Evolutionary conservation across 35 echinoderm and acorn worm genomes (phyloP).

Genomic region (Diadema setosum): DNA sequence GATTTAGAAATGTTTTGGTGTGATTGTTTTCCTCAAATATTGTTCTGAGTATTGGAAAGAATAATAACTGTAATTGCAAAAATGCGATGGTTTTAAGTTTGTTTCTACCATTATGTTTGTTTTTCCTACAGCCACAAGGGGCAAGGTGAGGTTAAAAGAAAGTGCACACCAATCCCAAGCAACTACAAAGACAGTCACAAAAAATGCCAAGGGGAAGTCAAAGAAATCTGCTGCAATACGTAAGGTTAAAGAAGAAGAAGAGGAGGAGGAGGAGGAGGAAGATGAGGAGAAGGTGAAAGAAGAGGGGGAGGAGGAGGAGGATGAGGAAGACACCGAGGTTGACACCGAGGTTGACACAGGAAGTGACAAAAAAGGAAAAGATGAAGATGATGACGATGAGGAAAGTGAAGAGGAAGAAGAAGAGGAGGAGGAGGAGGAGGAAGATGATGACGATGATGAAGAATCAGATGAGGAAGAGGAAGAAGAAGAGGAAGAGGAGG

Average conservation of each 20-base stretch:
- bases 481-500: not conserved
- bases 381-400: not conserved
- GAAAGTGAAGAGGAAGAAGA: not conserved
- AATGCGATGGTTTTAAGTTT: no score
- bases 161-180: not conserved
- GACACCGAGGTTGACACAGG: constrained; percentile 3
- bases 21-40: no score
- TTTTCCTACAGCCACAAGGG: not conserved
- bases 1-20: no score
- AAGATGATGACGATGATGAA: not conserved
- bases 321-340: not conserved
- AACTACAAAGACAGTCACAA: not conserved
- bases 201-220: not conserved
- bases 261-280: not conserved
- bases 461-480: constrained; percentile 11
- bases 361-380: not conserved
- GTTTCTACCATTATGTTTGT: not conserved
- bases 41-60: no score
- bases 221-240: not conserved
- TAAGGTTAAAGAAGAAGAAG: not conserved
- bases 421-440: not conserved
- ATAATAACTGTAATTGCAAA: no score
- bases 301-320: not conserved
- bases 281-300: not conserved
- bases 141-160: not conserved